phyloP scores from a whole-genome alignment of 1,140 invertebrate genomes.

The Streblospio benedicti region DNA sequence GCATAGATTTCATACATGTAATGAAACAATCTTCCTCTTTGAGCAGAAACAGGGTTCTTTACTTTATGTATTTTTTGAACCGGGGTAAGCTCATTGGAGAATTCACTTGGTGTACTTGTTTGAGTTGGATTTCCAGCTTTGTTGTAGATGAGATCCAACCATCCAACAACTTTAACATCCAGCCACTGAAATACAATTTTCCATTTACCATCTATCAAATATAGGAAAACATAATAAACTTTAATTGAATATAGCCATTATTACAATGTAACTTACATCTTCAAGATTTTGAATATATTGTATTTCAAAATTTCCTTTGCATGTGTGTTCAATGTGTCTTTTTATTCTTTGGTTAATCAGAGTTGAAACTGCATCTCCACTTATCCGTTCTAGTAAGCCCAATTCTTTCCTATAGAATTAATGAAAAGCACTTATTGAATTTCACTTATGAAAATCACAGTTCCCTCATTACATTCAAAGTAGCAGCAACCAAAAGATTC shows the following conservation, averaged over 20 bases:
- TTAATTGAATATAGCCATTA: constrained; percentile 13
- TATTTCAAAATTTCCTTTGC: constrained; percentile 72
- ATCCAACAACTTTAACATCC: constrained; percentile 68
- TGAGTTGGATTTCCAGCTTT: constrained; percentile 22
- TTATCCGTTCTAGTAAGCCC: constrained; percentile 66
- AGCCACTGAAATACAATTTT: constrained; percentile 58
- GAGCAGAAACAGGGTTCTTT: constrained; percentile 45
- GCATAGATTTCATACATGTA: constrained; percentile 83
- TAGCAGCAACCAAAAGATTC: not conserved
- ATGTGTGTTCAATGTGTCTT: constrained; percentile 66
- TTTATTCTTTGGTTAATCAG: constrained; percentile 73
- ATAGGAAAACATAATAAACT: constrained; percentile 9
- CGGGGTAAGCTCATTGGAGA: constrained; percentile 48
- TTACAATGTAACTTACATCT: constrained; percentile 50
- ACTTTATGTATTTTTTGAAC: too few species aligned
- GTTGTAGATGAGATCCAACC: constrained; percentile 67
- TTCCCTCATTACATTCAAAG: not conserved
- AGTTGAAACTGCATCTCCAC: constrained; percentile 68
- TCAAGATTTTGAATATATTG: constrained; percentile 65
- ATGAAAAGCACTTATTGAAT: not conserved
- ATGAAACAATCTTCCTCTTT: constrained; percentile 56
- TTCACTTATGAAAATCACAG: constrained; percentile 25
- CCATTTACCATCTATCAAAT: constrained; percentile 12
- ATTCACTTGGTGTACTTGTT: constrained; percentile 50
- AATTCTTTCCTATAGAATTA: constrained; percentile 53